These are phyloP conservation scores for Sarcophaga subvicina DNA, from an alignment of 2,888 invertebrate species.

Conservation along the genomic window DNA sequence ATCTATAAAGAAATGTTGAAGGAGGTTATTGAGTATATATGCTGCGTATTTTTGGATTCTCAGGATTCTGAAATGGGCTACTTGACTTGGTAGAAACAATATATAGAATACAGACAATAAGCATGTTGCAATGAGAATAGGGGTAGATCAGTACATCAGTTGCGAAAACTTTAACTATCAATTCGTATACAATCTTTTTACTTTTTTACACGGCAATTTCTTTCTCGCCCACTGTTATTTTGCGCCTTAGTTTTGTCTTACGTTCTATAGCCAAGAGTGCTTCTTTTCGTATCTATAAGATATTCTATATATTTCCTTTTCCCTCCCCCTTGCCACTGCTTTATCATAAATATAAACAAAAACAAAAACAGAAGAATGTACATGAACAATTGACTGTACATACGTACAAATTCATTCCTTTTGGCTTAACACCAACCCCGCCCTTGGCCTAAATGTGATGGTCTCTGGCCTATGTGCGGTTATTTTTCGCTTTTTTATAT, in stretches of 20 bases:
- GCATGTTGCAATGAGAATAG: too few relatives aligned
- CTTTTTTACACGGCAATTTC: background rate
- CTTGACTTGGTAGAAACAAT: too few relatives aligned
- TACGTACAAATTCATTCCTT: slow-evolving; percentile 58
- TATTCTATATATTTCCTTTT: slow-evolving; percentile 34
- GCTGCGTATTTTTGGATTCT: too few relatives aligned
- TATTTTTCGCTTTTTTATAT: slow-evolving; percentile 63
- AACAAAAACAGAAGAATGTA: slow-evolving; percentile 33
- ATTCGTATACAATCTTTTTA: background rate
- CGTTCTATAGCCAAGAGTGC: background rate
- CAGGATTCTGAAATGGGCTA: too few relatives aligned
- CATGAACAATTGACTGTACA: slow-evolving; percentile 67
- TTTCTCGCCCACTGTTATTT: slow-evolving; percentile 20
- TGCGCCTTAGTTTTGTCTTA: background rate
- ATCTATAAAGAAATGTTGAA: too few relatives aligned
- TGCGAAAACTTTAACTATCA: too few relatives aligned
- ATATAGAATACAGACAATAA: too few relatives aligned
- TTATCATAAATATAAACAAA: slow-evolving; percentile 1
- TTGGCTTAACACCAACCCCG: slow-evolving; percentile 62
- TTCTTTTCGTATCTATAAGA: slow-evolving; percentile 35
- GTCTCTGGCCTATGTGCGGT: slow-evolving; percentile 68
- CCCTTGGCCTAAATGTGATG: slow-evolving; percentile 53
- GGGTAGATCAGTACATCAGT: too few relatives aligned
- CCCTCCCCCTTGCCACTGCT: slow-evolving; percentile 12
- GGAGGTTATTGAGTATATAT: too few relatives aligned